Evolutionary conservation across 2,113 vertebrate species (phyloP).

Genomic region (Cnemophilus loriae): DNA sequence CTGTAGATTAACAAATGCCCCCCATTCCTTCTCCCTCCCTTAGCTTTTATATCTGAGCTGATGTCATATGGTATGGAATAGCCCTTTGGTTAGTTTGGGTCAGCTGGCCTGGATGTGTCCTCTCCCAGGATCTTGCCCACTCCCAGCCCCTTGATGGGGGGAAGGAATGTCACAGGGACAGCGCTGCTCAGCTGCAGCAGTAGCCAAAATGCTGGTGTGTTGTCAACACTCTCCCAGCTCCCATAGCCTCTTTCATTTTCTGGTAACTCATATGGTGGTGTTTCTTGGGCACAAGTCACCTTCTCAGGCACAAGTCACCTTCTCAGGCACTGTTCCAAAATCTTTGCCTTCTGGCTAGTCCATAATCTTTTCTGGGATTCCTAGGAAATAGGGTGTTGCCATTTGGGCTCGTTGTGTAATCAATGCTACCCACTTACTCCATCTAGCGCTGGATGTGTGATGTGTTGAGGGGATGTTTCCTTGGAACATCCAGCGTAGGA

Average conservation of each 20-base stretch:
- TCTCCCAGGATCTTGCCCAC: not conserved
- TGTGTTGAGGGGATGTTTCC: not conserved
- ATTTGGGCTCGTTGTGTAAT: not conserved
- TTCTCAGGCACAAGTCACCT: not conserved
- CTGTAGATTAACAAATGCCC: not conserved
- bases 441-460: not conserved
- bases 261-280: not conserved
- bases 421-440: not conserved
- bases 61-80: not conserved
- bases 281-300: not conserved
- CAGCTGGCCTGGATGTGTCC: not conserved
- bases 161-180: not conserved
- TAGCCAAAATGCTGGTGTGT: not conserved
- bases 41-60: not conserved
- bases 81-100: not conserved
- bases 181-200: rapidly evolving
- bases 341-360: not conserved
- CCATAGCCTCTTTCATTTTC: not conserved
- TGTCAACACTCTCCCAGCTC: not conserved
- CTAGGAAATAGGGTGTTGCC: not conserved
- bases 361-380: not conserved
- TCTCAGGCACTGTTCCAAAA: not conserved
- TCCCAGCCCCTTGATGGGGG: not conserved
- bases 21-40: not conserved
- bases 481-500: not conserved